phyloP scores from a whole-genome alignment of 2,888 invertebrate genomes.

The Electrophaes corylata region DNA sequence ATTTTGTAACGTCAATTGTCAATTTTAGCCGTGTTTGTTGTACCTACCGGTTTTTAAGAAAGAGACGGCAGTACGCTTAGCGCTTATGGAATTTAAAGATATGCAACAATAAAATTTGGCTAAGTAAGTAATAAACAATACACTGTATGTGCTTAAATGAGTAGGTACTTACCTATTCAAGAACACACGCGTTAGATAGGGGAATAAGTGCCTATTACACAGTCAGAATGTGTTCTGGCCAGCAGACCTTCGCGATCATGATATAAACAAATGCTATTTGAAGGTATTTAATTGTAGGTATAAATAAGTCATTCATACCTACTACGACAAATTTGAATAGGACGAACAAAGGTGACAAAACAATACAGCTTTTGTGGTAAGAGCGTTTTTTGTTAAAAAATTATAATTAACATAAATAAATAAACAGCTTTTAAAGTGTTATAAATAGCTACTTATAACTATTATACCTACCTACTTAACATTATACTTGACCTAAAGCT shows the following conservation, averaged over 20 bases:
- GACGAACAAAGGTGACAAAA: background rate
- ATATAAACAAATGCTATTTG: background rate
- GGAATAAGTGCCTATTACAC: background rate
- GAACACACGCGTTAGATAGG: background rate
- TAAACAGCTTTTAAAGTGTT: background rate
- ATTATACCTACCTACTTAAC: too few species aligned
- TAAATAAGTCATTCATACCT: background rate
- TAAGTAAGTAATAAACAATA: too few species aligned
- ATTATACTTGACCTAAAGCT: too few species aligned
- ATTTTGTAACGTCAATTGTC: background rate
- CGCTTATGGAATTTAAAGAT: too few species aligned
- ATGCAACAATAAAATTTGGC: too few species aligned
- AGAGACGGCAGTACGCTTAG: too few species aligned
- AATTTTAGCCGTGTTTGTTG: too few species aligned
- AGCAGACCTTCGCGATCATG: background rate
- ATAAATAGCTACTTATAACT: too few species aligned
- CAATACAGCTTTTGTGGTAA: background rate
- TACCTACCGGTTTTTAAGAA: too few species aligned
- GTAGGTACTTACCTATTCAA: too few species aligned
- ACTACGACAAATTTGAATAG: background rate
- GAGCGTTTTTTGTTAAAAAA: background rate
- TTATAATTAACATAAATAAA: background rate
- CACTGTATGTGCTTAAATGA: too few species aligned
- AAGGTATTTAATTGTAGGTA: background rate
- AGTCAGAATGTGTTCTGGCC: background rate